Percentiles rank a stretch among this genome's conserved stretches.
phyloP scores from a whole-genome alignment of 2,797 vertebrate genomes.

The Arnoldichthys spilopterus region DNA sequence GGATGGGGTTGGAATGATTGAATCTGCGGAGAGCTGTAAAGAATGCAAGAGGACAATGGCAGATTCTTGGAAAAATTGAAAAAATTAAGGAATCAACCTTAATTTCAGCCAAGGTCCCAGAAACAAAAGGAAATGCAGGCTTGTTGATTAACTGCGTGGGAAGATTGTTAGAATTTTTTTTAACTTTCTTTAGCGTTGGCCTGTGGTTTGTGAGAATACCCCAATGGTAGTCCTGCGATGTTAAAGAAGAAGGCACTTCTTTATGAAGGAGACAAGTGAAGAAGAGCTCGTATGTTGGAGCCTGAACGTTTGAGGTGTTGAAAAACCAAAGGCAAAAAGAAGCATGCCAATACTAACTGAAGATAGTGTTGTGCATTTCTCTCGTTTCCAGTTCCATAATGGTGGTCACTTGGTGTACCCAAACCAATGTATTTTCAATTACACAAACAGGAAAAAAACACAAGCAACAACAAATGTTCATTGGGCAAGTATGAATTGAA shows the following conservation, averaged over 20 bases:
- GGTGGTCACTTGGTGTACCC: conserved; percentile 63
- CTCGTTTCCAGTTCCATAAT: conserved; percentile 56
- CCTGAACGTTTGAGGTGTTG: conserved; percentile 57
- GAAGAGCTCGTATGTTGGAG: conserved; percentile 45
- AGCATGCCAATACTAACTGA: conserved; percentile 72
- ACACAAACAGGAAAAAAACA: conserved; percentile 26
- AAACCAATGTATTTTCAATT: conserved; percentile 59
- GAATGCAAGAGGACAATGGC: conserved; percentile 64
- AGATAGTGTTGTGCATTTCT: conserved; percentile 69
- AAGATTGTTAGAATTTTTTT: conserved; percentile 67
- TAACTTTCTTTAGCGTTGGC: conserved; percentile 42
- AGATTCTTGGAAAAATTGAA: conserved; percentile 63
- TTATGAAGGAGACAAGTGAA: conserved; percentile 34
- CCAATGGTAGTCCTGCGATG: conserved; percentile 37
- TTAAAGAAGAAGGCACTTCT: conserved; percentile 32
- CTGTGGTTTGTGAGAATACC: conserved; percentile 33
- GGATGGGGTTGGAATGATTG: conserved; percentile 67
- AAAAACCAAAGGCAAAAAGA: conserved; percentile 75
- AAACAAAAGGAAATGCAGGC: conserved; percentile 65
- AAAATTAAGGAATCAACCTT: conserved; percentile 54
- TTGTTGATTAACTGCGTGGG: conserved; percentile 65
- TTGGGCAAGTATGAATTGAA: conserved; percentile 54
- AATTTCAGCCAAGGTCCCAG: conserved; percentile 49
- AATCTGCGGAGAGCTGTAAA: conserved; percentile 65
- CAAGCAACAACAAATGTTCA: conserved; percentile 50